Conservation (phyloP, 2,888 invertebrate genomes). For the Catotricha subobsoleta region DNA sequence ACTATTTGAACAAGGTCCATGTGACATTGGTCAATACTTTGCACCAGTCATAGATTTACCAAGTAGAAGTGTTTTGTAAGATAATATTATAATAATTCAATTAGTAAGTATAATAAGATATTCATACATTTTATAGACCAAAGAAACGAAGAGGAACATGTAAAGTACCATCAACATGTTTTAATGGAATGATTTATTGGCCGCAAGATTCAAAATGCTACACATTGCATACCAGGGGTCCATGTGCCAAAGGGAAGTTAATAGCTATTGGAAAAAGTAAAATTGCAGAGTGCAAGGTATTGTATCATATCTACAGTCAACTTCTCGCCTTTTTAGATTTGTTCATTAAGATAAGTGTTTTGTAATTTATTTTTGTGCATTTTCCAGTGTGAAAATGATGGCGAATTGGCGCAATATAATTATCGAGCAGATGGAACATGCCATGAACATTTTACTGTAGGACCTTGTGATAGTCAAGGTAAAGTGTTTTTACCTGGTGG, state of each 20-base stretch:
- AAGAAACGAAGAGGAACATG: constrained; percentile 53
- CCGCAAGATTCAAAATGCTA: constrained; percentile 61
- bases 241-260: constrained; percentile 57
- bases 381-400: constrained; percentile 34
- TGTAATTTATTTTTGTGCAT: background rate
- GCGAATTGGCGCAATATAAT: constrained; percentile 35
- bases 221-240: constrained; percentile 49
- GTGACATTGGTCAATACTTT: constrained; percentile 53
- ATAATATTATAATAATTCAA: too few species aligned
- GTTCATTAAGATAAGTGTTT: constrained; percentile 13
- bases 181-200: constrained; percentile 52
- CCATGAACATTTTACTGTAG: constrained; percentile 60
- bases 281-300: constrained; percentile 46
- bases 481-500: constrained; percentile 56
- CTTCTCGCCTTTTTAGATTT: too few species aligned
- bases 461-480: constrained; percentile 59
- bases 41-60: constrained; percentile 39
- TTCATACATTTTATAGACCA: constrained; percentile 31
- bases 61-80: constrained; percentile 13
- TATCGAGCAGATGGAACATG: constrained; percentile 49
- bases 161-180: constrained; percentile 44
- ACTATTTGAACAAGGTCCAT: constrained; percentile 58
- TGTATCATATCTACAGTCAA: constrained; percentile 17
- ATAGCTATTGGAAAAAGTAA: constrained; percentile 39
- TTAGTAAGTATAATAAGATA: too few species aligned